Conservation (phyloP, 2,113 vertebrate genomes). For the Oncorhynchus gorbuscha region DNA sequence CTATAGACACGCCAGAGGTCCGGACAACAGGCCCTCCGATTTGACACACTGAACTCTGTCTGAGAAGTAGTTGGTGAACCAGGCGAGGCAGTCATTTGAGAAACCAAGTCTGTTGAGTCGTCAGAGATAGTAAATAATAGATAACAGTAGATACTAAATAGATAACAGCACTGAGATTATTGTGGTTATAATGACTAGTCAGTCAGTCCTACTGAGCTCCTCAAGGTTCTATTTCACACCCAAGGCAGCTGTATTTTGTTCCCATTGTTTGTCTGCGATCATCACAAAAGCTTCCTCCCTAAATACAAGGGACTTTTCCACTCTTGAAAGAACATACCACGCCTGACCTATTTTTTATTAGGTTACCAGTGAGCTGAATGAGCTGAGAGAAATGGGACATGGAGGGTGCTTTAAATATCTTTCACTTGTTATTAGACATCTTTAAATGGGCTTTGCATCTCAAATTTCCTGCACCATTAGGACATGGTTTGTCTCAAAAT, state of each 20-base stretch:
- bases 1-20: no score
- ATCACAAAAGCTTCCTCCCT: constrained; percentile 59
- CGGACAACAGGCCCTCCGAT: no score
- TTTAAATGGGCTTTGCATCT: constrained; percentile 15
- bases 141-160: no score
- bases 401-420: constrained; percentile 38
- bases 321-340: constrained; percentile 36
- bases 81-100: no score
- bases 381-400: constrained; percentile 39
- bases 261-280: constrained; percentile 43
- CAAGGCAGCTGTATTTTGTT: constrained; percentile 35
- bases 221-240: constrained; percentile 52
- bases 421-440: constrained; percentile 23
- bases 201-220: background rate
- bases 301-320: constrained; percentile 30
- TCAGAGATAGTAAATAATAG: no score
- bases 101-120: no score
- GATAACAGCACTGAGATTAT: no score
- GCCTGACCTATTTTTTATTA: constrained; percentile 52
- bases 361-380: constrained; percentile 51
- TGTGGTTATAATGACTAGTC: background rate
- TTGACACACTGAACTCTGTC: no score
- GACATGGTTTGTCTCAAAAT: background rate
- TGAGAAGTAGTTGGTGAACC: no score
- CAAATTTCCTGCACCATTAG: background rate